Percentiles rank a stretch among this genome's conserved stretches.
Conservation (phyloP, 2,113 vertebrate species). For the Eupsittula cactorum region DNA sequence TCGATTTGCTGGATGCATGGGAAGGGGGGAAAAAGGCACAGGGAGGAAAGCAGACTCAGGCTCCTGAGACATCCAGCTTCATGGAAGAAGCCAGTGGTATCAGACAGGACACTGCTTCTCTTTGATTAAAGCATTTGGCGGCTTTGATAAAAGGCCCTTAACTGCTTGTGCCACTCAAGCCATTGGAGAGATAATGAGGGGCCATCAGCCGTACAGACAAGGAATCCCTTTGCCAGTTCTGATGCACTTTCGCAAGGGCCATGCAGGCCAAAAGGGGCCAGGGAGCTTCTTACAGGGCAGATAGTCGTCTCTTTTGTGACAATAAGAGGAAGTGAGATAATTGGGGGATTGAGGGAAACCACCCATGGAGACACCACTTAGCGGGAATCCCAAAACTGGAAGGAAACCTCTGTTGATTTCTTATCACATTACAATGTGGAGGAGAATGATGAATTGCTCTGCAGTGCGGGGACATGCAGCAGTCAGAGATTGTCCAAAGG, state of each 20-base stretch:
- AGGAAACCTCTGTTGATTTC: slow-evolving; percentile 73
- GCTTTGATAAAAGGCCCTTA: slow-evolving; percentile 74
- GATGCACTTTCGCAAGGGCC: slow-evolving; percentile 12
- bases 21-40: background rate
- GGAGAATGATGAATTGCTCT: slow-evolving; percentile 70
- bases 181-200: slow-evolving; percentile 69
- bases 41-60: background rate
- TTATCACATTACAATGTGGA: slow-evolving; percentile 66
- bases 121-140: slow-evolving; percentile 62
- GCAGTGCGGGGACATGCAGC: background rate
- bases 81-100: background rate
- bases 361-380: slow-evolving; percentile 78
- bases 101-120: slow-evolving; percentile 27
- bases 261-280: background rate
- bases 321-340: slow-evolving; percentile 84
- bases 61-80: background rate
- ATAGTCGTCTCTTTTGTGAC: slow-evolving; percentile 67
- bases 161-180: slow-evolving; percentile 52
- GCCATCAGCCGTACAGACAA: slow-evolving; percentile 9
- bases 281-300: slow-evolving; percentile 41
- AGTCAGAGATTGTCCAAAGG: background rate
- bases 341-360: slow-evolving; percentile 66
- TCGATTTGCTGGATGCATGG: background rate
- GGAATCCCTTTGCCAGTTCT: background rate
- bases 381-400: slow-evolving; percentile 76